Percentiles rank a stretch among this genome's conserved stretches.
Conservation (phyloP, 2,797 vertebrate genomes). For the Varecia variegata region DNA sequence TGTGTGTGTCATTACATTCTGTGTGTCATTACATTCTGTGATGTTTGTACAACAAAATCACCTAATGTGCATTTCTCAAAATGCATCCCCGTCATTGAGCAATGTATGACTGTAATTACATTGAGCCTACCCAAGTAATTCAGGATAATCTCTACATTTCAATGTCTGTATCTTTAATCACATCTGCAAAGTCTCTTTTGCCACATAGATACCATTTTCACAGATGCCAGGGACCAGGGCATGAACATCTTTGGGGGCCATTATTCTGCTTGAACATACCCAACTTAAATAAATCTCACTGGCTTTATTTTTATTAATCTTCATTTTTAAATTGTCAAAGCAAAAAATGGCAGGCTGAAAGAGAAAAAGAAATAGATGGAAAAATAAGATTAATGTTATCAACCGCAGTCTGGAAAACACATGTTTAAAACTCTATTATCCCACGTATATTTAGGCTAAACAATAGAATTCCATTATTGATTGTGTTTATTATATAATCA, state of each 20-base stretch:
- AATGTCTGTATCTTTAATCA: not conserved
- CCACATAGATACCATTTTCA: not conserved
- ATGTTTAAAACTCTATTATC: conserved; percentile 63
- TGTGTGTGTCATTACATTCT: not conserved
- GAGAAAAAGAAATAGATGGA: not conserved
- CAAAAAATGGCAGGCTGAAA: not conserved
- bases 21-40: not conserved
- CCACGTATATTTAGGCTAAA: conserved; percentile 59
- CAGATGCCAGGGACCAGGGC: not conserved
- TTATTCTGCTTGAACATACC: not conserved
- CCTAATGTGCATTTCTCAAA: not conserved
- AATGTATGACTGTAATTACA: not conserved
- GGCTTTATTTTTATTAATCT: not conserved
- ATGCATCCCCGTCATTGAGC: not conserved
- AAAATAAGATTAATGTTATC: not conserved
- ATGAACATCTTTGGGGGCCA: not conserved
- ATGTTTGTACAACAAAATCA: not conserved
- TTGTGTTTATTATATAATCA: conserved; percentile 42
- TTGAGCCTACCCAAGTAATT: not conserved
- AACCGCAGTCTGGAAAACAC: not conserved
- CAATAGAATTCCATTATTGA: not conserved
- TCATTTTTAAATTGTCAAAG: not conserved
- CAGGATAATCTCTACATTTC: not conserved
- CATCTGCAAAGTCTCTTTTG: not conserved
- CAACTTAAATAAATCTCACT: not conserved